These are phyloP conservation scores for Esox masquinongy DNA, from an alignment of 2,797 vertebrate genomes.

Conservation along the genomic window DNA sequence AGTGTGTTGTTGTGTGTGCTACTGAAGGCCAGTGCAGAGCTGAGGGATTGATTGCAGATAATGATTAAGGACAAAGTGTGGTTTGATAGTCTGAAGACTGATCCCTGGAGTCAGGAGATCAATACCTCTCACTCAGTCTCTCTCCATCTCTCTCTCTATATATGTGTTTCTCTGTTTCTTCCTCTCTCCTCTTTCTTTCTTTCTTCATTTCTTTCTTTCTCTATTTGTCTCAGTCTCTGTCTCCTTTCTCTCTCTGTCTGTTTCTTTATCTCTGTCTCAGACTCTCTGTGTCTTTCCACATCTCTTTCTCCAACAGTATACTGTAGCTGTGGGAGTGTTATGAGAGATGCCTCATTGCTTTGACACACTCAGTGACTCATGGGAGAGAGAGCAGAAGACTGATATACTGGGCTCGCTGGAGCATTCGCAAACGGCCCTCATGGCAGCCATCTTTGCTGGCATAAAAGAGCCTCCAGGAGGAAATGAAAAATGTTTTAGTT, in stretches of 20 bases:
- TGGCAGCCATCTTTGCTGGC: background rate
- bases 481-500: background rate
- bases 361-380: background rate
- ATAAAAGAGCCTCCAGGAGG: background rate
- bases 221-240: background rate
- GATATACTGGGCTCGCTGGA: background rate
- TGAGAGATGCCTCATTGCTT: background rate
- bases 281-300: no score
- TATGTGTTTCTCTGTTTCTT: no score
- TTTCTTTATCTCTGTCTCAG: background rate
- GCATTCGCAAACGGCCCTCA: background rate
- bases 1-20: constrained; percentile 22
- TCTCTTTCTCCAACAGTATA: background rate
- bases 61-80: constrained; percentile 83
- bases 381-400: background rate
- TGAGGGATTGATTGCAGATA: constrained; percentile 77
- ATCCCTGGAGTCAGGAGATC: constrained; percentile 71
- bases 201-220: background rate
- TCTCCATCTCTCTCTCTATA: constrained; percentile 17
- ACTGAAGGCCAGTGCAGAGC: constrained; percentile 53
- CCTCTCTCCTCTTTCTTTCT: background rate
- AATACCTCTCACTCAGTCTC: constrained; percentile 54
- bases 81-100: constrained; percentile 76
- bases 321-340: background rate
- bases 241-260: no score